A percentile compares a stretch with the other conserved stretches of the same genome.
Conservation (phyloP, 2,113 vertebrate genomes). For the Ariopsis seemanni region DNA sequence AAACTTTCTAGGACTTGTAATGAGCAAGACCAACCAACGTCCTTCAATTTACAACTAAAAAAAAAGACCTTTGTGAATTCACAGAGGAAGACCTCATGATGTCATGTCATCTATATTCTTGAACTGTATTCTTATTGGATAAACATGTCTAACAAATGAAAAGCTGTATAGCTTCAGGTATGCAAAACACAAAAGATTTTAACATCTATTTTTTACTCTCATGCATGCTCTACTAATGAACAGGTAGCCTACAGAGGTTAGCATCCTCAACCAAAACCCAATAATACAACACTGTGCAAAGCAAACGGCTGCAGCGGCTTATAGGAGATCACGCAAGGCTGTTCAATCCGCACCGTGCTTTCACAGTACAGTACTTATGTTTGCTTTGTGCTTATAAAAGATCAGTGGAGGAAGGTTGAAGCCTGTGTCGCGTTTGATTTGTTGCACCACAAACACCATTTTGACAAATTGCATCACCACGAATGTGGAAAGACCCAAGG, state of each 20-base stretch:
- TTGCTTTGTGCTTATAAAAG: not conserved
- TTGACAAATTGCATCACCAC: slow-evolving; percentile 10
- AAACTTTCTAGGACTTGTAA: not conserved
- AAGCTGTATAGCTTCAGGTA: not conserved
- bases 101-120: not conserved
- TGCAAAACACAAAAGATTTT: not conserved
- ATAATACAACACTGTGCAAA: not conserved
- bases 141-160: not conserved
- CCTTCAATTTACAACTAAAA: not conserved
- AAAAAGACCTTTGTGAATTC: not conserved
- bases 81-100: not conserved
- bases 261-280: not conserved
- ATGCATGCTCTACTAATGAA: not conserved
- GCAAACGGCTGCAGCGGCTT: not conserved
- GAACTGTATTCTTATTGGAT: not conserved
- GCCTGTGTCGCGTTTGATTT: not conserved
- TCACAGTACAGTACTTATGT: not conserved
- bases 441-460: not conserved
- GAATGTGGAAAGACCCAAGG: not conserved
- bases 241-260: not conserved
- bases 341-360: not conserved
- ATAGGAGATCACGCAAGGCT: not conserved
- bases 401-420: not conserved
- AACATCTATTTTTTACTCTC: not conserved
- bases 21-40: not conserved